Conservation (phyloP, 2,797 vertebrate species). For the Heteromormyrus szaboi region DNA sequence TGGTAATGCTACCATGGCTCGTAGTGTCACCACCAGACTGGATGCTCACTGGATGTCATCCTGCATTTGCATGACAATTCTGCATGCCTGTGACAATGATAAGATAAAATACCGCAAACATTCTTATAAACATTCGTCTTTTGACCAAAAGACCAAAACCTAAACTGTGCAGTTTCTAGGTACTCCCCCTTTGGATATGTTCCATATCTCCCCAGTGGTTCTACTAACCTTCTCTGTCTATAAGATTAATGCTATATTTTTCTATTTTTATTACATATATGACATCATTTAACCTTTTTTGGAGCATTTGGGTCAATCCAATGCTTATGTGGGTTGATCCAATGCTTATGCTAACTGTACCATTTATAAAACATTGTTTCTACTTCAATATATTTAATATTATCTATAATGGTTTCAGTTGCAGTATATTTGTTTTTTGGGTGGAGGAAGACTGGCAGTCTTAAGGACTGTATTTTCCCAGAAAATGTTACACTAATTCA, state of each 20-base stretch:
- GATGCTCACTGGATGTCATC: background rate
- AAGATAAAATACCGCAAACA: background rate
- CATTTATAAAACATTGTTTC: background rate
- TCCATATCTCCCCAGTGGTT: background rate
- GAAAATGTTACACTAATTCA: slow-evolving; percentile 1
- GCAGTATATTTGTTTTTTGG: background rate
- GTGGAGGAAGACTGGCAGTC: background rate
- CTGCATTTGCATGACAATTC: background rate
- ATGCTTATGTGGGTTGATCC: background rate
- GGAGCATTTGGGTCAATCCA: background rate
- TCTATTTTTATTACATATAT: background rate
- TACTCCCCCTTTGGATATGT: background rate
- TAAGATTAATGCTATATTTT: background rate
- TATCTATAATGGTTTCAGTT: background rate
- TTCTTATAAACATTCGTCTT: background rate
- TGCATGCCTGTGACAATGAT: background rate
- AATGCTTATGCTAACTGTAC: background rate
- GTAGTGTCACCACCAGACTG: background rate
- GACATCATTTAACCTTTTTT: background rate
- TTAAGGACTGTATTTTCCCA: background rate
- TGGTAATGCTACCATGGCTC: background rate
- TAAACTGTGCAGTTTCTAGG: background rate
- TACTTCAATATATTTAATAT: background rate
- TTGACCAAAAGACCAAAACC: background rate
- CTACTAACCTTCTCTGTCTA: background rate